These are phyloP conservation scores for Pteronotus mesoamericanus DNA, from an alignment of 2,797 vertebrate species.

Conservation along the genomic window DNA sequence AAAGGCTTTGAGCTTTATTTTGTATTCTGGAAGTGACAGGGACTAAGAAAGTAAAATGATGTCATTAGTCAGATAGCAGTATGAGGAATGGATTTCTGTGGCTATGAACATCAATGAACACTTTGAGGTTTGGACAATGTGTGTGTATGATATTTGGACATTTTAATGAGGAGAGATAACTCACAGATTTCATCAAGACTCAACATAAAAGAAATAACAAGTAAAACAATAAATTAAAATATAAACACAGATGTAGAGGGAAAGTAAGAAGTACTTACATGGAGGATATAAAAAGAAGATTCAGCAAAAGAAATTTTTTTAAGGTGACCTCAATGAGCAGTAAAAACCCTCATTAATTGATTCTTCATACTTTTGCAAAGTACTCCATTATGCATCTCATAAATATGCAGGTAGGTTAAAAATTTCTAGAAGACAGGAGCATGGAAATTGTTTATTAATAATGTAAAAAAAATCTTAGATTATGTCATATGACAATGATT, in stretches of 20 bases:
- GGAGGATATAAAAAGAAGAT: background rate
- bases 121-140: background rate
- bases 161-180: background rate
- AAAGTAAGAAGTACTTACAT: background rate
- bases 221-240: conserved; percentile 20
- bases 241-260: background rate
- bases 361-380: background rate
- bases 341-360: background rate
- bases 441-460: background rate
- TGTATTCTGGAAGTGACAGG: background rate
- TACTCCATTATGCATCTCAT: background rate
- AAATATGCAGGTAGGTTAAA: conserved; percentile 1
- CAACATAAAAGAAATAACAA: background rate
- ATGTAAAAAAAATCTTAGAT: background rate
- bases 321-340: background rate
- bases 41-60: background rate
- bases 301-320: background rate
- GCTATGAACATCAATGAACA: background rate
- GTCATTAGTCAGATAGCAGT: background rate
- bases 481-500: background rate
- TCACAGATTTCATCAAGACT: background rate
- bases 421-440: background rate
- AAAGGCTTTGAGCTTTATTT: background rate
- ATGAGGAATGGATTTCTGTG: background rate
- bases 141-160: background rate